These are phyloP conservation scores for Nebria brevicollis DNA, from an alignment of 2,888 invertebrate species.

Conservation along the genomic window DNA sequence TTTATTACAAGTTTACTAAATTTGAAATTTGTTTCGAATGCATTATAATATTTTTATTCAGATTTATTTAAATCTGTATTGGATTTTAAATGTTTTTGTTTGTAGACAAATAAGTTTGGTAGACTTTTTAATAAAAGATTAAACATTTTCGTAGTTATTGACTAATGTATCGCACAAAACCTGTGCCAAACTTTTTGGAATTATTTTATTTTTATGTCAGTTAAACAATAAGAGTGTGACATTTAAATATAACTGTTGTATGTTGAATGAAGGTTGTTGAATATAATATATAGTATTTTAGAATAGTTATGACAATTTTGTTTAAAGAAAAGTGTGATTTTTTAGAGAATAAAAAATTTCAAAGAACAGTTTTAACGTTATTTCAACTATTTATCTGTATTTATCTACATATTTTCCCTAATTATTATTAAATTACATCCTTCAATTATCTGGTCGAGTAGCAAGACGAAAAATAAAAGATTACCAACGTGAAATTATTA, in stretches of 20 bases:
- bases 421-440: too few relatives aligned
- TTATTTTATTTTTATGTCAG: background rate
- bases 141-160: constrained; percentile 10
- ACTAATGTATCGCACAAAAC: constrained; percentile 25
- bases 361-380: constrained; percentile 10
- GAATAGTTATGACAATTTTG: constrained; percentile 44
- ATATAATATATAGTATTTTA: constrained; percentile 44
- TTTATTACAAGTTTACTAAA: background rate
- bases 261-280: constrained; percentile 41
- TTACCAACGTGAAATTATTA: background rate
- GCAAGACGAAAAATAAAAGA: background rate
- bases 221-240: background rate
- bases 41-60: too few relatives aligned
- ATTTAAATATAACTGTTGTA: background rate
- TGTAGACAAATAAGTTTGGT: background rate
- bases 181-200: constrained; percentile 33
- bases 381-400: background rate
- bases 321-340: constrained; percentile 44
- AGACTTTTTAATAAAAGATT: background rate
- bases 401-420: too few relatives aligned
- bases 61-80: background rate
- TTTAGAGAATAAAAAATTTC: constrained; percentile 44
- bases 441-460: too few relatives aligned
- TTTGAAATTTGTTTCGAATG: background rate
- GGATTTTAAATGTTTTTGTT: background rate